Evolutionary conservation across 2,113 vertebrate species (phyloP), one percentile per base, ranked within the genome.

Genomic region (Dinomys branickii): DNA sequence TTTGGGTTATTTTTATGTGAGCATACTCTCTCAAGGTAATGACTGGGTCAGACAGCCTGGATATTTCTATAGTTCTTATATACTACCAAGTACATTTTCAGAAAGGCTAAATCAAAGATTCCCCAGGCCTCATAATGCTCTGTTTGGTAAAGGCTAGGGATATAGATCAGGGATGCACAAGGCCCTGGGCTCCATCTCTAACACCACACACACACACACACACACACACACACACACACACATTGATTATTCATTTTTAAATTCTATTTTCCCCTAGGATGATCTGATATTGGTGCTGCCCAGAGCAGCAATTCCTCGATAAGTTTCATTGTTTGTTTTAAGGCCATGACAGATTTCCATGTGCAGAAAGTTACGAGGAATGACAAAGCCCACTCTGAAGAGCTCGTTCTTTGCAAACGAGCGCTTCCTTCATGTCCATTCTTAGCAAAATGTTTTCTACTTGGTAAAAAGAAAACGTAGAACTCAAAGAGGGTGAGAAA

Each of bases 371-470:
- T 82, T 85, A 69, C 71, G 90, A 73, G 73, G 41, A 93, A 92
- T 35, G 28, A 73, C n/a, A 85, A 65, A 96, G 71, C 12, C 35
- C 58, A 94, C 47, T 71, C 5, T 41, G 41, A 92, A 59, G 77
- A 73, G 58, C 20, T 84, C 50, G 63, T 96, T 75, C 56, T 83
- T 90, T 75, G 56, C 78, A 93, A 93, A 94, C 65, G 54, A 91
- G 83, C 81, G 71, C 38, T 47, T 88, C 38, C 81, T 35, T 26
- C 17, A 85, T 38, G 35, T 16, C 38, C 28, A 71, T 20, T 85
- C 77, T 75, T 65, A 84, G 71, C 50, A 91, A 92, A 90, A 88
- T 13, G 22, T 75, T 41, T 86, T 89, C 65, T 84, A 71, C 7
- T 35, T 58, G 56, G 93, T 85, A 85, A 73, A 83, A 91, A 65